Percentiles rank a stretch among this genome's conserved stretches.
Evolutionary conservation across 2,888 invertebrate genomes (phyloP).

Genomic region (Lithophane leautieri): DNA sequence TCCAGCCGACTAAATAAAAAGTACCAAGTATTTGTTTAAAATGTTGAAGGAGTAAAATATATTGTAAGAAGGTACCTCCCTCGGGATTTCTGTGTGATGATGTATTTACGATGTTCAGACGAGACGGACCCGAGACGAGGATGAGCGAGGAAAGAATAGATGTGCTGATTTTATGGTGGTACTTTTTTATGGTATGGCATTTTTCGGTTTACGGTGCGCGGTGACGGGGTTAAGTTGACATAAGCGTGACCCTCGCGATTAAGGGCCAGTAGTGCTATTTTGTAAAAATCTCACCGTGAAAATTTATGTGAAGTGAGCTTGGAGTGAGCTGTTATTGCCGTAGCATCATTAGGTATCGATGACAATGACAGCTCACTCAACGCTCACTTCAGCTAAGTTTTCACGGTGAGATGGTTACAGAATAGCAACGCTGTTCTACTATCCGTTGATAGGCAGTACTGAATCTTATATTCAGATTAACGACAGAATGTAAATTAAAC

Average conservation of each 20-base stretch:
- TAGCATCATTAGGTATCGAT: too few relatives aligned
- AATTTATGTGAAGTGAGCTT: too few relatives aligned
- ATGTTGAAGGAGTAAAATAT: conserved; percentile 72
- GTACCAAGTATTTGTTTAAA: conserved; percentile 77
- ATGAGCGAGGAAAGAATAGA: conserved; percentile 68
- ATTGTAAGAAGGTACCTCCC: conserved; percentile 64
- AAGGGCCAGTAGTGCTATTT: too few relatives aligned
- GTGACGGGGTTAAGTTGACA: conserved; percentile 4
- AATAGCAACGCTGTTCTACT: too few relatives aligned
- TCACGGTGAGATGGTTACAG: too few relatives aligned
- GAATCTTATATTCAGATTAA: too few relatives aligned
- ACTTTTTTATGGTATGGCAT: not conserved
- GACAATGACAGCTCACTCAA: too few relatives aligned
- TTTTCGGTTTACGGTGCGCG: conserved; percentile 14
- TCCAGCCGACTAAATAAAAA: conserved; percentile 53
- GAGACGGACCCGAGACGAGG: conserved; percentile 57
- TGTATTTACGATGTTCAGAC: conserved; percentile 74
- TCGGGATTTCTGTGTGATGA: conserved; percentile 71
- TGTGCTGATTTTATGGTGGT: conserved; percentile 66
- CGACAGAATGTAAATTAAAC: too few relatives aligned
- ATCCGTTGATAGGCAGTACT: too few relatives aligned
- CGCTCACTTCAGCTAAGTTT: too few relatives aligned
- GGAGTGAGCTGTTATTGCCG: too few relatives aligned
- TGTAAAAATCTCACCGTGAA: too few relatives aligned
- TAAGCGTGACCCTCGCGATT: not conserved